These are phyloP conservation scores for Tolypeutes matacus DNA, from an alignment of 2,797 vertebrate species.

Conservation along the genomic window DNA sequence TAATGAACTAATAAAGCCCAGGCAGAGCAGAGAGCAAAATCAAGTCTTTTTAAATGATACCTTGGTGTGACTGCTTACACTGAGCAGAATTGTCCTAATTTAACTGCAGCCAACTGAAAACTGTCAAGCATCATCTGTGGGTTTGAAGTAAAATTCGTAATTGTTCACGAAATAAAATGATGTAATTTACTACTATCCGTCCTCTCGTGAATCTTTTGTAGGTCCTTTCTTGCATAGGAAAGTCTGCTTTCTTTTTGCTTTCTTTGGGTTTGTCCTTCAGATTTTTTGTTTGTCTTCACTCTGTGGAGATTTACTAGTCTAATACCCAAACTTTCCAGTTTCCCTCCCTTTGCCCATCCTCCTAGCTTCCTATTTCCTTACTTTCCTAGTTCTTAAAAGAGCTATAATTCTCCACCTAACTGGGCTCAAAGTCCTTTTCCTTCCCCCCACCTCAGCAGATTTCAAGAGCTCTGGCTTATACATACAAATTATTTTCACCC, in stretches of 20 bases:
- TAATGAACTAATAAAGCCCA: slow-evolving; percentile 52
- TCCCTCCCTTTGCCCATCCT: not conserved
- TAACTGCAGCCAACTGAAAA: slow-evolving; percentile 14
- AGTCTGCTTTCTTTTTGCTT: not conserved
- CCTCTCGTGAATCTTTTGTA: not conserved
- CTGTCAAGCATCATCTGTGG: not conserved
- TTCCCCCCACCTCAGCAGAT: not conserved
- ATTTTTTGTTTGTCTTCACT: not conserved
- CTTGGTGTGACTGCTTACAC: not conserved
- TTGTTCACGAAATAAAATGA: slow-evolving; percentile 17
- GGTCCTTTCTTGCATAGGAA: not conserved
- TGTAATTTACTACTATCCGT: not conserved
- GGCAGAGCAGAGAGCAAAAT: slow-evolving; percentile 8
- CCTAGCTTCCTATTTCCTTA: not conserved
- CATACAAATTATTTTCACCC: not conserved
- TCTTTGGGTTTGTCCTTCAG: slow-evolving; percentile 17
- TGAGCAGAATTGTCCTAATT: not conserved
- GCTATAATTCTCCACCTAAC: not conserved
- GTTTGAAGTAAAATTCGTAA: not conserved
- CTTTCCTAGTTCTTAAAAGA: not conserved
- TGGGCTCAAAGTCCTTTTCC: not conserved
- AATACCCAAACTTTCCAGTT: not conserved
- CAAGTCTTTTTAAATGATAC: not conserved
- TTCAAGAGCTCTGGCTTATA: not conserved
- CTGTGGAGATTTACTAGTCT: not conserved